Conservation (phyloP, 2,888 invertebrate species). For the Agrochola lychnidis region DNA sequence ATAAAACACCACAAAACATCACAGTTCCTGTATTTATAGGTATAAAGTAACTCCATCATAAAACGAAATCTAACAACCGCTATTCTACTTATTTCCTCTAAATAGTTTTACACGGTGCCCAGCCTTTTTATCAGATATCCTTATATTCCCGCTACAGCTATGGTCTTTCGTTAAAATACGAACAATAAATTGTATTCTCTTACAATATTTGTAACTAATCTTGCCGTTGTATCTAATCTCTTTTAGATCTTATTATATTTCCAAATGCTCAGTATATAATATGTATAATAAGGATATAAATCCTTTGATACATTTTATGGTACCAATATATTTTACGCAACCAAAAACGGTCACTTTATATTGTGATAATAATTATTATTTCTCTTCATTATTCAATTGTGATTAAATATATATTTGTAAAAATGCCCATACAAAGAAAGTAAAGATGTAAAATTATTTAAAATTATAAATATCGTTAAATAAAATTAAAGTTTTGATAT, state of each 20-base stretch:
- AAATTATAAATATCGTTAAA: slow-evolving; percentile 17
- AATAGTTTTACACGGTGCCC: slow-evolving; percentile 81
- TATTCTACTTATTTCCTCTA: slow-evolving; percentile 59
- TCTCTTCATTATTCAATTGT: slow-evolving; percentile 15
- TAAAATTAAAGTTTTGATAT: slow-evolving; percentile 8
- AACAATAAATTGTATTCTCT: slow-evolving; percentile 11
- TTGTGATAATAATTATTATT: slow-evolving; percentile 17
- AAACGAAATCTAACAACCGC: slow-evolving; percentile 35
- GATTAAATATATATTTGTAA: slow-evolving; percentile 29
- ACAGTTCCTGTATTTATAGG: slow-evolving; percentile 66
- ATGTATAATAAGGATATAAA: slow-evolving; percentile 6
- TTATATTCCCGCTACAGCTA: slow-evolving; percentile 52
- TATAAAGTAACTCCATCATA: slow-evolving; percentile 30
- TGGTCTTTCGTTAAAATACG: slow-evolving; percentile 57
- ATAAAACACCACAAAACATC: slow-evolving; percentile 63
- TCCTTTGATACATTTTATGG: slow-evolving; percentile 9
- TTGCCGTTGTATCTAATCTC: slow-evolving; percentile 1
- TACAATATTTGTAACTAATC: slow-evolving; percentile 34
- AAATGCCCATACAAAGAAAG: slow-evolving; percentile 45
- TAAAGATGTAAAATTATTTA: slow-evolving; percentile 16
- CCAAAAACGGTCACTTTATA: slow-evolving; percentile 13
- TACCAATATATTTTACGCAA: slow-evolving; percentile 17
- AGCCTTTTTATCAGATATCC: slow-evolving; percentile 76
- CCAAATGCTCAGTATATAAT: slow-evolving; percentile 22
- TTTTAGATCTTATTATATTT: slow-evolving; percentile 13